A percentile compares a stretch with the other conserved stretches of the same genome.
These are phyloP conservation scores for Melanophora roralis DNA, from an alignment of 2,888 invertebrate genomes.

Conservation along the genomic window DNA sequence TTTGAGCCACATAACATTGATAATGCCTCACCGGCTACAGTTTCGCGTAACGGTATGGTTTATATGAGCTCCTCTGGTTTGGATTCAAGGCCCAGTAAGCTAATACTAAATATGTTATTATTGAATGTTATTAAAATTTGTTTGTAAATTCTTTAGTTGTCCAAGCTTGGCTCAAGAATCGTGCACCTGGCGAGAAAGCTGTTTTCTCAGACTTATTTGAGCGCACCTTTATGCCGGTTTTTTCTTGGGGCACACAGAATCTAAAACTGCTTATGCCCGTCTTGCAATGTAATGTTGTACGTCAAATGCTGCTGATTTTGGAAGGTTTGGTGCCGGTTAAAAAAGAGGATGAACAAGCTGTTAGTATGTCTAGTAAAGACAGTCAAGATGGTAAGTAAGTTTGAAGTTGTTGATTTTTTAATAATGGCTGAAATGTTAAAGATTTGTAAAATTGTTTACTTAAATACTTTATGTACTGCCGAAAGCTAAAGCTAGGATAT, in stretches of 20 bases:
- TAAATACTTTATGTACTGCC: constrained; percentile 1
- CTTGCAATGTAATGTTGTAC: constrained; percentile 92
- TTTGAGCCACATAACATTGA: constrained; percentile 99
- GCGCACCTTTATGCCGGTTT: constrained; percentile 84
- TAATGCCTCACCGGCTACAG: constrained; percentile 98
- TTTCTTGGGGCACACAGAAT: constrained; percentile 91
- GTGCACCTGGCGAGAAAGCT: constrained; percentile 80
- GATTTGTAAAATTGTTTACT: no score
- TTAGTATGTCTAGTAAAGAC: constrained; percentile 77
- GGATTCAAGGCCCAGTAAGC: constrained; percentile 89
- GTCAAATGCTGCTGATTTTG: constrained; percentile 89
- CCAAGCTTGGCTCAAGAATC: constrained; percentile 88
- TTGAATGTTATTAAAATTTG: neutral
- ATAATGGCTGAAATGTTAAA: neutral
- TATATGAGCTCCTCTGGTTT: constrained; percentile 98
- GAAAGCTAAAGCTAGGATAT: no score
- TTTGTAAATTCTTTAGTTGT: constrained; percentile 79
- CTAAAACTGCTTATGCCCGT: constrained; percentile 89
- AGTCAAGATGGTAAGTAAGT: constrained; percentile 77
- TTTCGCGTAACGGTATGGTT: constrained; percentile 95
- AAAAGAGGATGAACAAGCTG: constrained; percentile 80
- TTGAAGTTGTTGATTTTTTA: neutral
- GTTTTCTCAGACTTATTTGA: constrained; percentile 87
- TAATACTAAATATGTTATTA: no score
- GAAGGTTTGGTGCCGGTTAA: constrained; percentile 91